Evolutionary conservation across 2,797 vertebrate genomes (phyloP).

Genomic region (Sebastes reedi): DNA sequence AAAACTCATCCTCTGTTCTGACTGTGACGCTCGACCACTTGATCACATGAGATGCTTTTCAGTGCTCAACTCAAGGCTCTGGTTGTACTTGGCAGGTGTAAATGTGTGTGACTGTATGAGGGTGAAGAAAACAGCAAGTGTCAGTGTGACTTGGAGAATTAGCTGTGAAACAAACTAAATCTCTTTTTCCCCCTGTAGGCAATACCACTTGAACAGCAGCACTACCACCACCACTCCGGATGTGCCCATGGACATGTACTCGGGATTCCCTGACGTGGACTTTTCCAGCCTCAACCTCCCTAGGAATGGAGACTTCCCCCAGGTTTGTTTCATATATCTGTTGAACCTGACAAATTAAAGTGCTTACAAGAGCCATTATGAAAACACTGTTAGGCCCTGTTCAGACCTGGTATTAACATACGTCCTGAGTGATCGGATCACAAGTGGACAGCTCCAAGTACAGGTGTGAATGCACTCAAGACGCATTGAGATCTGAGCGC

Average conservation of each 20-base stretch:
- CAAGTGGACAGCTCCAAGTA: too few species aligned
- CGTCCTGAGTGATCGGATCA: too few species aligned
- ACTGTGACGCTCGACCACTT: neutral
- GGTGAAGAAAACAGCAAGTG: neutral
- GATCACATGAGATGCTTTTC: neutral
- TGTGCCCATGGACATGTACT: constrained; percentile 79
- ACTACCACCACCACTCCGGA: constrained; percentile 73
- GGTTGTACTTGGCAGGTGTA: neutral
- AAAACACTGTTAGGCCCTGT: neutral
- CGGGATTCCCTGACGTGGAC: constrained; percentile 82
- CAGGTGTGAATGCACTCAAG: too few species aligned
- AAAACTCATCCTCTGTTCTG: neutral
- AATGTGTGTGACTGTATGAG: neutral
- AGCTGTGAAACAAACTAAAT: constrained; percentile 1
- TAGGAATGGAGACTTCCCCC: constrained; percentile 86
- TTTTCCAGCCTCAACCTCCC: constrained; percentile 75
- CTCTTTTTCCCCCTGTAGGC: constrained; percentile 63
- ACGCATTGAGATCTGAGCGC: too few species aligned
- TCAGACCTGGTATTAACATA: too few species aligned
- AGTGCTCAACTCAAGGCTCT: neutral
- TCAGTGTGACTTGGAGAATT: neutral
- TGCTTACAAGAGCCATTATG: neutral
- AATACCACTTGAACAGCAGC: constrained; percentile 80
- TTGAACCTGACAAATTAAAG: neutral
- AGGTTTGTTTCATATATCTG: constrained; percentile 76